Base-by-base conservation (phyloP, 2,888 invertebrate genomes). In the Heterodera filipjevi region DNA sequence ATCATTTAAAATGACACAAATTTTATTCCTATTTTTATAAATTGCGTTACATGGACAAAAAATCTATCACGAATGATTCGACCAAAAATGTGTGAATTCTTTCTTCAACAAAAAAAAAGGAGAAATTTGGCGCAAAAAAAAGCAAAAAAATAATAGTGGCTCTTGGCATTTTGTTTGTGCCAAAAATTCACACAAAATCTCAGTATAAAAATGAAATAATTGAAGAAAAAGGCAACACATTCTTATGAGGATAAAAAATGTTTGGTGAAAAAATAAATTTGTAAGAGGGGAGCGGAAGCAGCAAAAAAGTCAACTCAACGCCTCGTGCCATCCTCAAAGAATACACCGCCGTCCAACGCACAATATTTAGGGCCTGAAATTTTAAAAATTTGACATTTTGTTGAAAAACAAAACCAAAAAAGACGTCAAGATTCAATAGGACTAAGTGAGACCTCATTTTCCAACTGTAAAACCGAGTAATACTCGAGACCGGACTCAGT, bases 291-390 rank as follows among this genome's bases (percentile, higher is more conserved):
- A n/a, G 12, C 39, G 12, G 39, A 6, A 39, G 39, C 12, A 39
- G 39, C 39, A 39, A 39, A 59, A 49, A 49, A 49, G 19, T 3
- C 10, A 19, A 49, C 19, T 59, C 27, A 78, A 49, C 79, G 79
- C 39, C 79, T 66, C 44, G 87, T 87, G 82, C 87, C 87, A 79
- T 87, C 87, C 82, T 87, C 87, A 84, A 87, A 87, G 86, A 87
- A 87, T 78, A 87, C 87, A 81, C 86, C 86, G 68, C 86, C 86
- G 80, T 86, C 86, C 82, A 86, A 83, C 79, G 86, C 86, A 81
- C 86, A 86, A 83, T 86, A 86, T 80, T 86, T 86, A 82, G 86
- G 86, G 80, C 86, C 86, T 81, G 86, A 6, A 68, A 35, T 19
- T 22, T 8, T 19, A 14, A 16, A 5, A 49, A 49, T 16, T 49